phyloP scores from a whole-genome alignment of 1,140 invertebrate genomes.

The Wiebesia pumilae region DNA sequence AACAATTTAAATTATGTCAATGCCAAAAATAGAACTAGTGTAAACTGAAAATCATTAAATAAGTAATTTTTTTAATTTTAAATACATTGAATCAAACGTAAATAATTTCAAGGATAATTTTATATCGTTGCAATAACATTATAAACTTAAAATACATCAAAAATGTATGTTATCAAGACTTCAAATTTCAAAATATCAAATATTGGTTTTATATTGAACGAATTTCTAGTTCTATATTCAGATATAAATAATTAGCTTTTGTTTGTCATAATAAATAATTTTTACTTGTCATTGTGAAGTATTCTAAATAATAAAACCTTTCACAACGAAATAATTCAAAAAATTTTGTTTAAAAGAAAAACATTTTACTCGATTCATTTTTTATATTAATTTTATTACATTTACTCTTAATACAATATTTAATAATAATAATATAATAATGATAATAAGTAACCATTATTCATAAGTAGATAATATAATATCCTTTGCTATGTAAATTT shows the following conservation, averaged over 20 bases:
- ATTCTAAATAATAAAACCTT: no score
- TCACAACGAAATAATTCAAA: no score
- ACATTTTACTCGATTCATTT: slow-evolving; percentile 15
- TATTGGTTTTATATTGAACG: not conserved
- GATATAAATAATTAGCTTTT: not conserved
- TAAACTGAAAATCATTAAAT: not conserved
- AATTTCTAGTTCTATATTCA: not conserved
- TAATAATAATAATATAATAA: slow-evolving; percentile 60
- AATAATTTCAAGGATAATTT: not conserved
- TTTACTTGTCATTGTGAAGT: no score
- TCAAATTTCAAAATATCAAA: not conserved
- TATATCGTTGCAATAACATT: not conserved
- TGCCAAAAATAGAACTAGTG: not conserved
- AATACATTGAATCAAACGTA: not conserved
- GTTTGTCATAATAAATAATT: not conserved
- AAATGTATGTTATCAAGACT: not conserved
- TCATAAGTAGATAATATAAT: slow-evolving; percentile 63
- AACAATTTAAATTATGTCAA: not conserved
- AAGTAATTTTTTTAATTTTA: not conserved
- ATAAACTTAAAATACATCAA: not conserved
- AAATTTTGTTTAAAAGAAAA: not conserved
- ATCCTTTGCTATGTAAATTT: slow-evolving; percentile 63
- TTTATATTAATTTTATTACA: slow-evolving; percentile 62
- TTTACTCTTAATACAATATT: slow-evolving; percentile 62
- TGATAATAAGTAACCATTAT: slow-evolving; percentile 64